Conservation (phyloP, 1,140 invertebrate genomes). For the Lepidostoma basale region DNA sequence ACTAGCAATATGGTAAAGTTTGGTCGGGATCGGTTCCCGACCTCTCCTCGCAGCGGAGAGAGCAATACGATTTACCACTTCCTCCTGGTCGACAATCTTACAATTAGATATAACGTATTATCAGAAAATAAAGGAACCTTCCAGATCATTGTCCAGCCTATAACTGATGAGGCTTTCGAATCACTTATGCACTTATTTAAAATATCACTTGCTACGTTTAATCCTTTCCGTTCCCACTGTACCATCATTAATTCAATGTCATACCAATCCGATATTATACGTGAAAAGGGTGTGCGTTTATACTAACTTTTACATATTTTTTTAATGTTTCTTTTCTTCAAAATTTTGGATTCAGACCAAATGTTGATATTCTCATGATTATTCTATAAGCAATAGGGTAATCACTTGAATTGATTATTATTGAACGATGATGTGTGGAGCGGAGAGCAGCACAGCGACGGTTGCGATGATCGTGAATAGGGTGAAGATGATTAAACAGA, state of each 20-base stretch:
- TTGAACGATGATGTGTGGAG: constrained; percentile 95
- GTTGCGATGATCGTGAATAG: constrained; percentile 96
- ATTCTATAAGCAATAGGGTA: constrained; percentile 29
- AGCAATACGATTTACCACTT: constrained; percentile 34
- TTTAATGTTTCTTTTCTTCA: neutral
- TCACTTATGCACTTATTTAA: constrained; percentile 38
- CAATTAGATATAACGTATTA: constrained; percentile 28
- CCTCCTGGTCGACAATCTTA: constrained; percentile 28
- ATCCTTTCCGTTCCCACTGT: neutral
- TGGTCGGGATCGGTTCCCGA: neutral
- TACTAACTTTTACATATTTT: neutral
- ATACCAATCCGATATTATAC: neutral
- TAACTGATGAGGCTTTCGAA: constrained; percentile 28
- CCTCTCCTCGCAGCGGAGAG: neutral
- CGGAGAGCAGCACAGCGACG: constrained; percentile 88
- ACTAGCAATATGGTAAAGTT: neutral
- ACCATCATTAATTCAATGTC: constrained; percentile 9
- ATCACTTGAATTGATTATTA: constrained; percentile 60
- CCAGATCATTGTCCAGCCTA: constrained; percentile 17
- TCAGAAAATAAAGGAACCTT: constrained; percentile 44
- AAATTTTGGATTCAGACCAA: constrained; percentile 8
- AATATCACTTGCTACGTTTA: constrained; percentile 28
- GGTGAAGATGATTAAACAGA: constrained; percentile 96
- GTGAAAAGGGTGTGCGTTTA: constrained; percentile 16
- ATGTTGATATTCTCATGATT: constrained; percentile 21